Conservation (phyloP, 1,140 invertebrate species). For the Anoplophora glabripennis region DNA sequence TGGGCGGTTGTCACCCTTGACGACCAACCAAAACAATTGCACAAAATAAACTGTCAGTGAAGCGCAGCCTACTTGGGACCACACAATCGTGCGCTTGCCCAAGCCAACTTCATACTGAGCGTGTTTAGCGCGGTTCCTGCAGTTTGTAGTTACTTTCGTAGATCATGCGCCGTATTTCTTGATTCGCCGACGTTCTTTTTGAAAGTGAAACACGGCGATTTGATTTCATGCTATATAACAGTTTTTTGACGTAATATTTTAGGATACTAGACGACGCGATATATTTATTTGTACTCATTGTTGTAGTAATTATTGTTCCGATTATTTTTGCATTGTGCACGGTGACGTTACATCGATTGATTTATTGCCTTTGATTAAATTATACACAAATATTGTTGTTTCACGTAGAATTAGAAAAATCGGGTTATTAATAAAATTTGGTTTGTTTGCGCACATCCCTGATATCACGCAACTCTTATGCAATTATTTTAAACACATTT, state of each 20-base stretch:
- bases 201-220: slow-evolving; percentile 46
- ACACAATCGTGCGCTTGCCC: slow-evolving; percentile 49
- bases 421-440: too few species aligned
- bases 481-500: too few species aligned
- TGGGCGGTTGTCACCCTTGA: not conserved
- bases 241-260: slow-evolving; percentile 34
- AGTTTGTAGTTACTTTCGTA: slow-evolving; percentile 38
- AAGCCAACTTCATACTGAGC: slow-evolving; percentile 48
- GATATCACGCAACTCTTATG: too few species aligned
- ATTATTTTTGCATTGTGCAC: not conserved
- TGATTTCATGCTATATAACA: slow-evolving; percentile 40
- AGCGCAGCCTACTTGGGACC: slow-evolving; percentile 44
- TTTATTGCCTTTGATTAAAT: too few species aligned
- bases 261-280: slow-evolving; percentile 6
- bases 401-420: too few species aligned
- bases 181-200: slow-evolving; percentile 37
- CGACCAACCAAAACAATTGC: slow-evolving; percentile 1
- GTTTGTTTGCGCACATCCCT: too few species aligned
- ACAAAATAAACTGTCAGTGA: slow-evolving; percentile 9
- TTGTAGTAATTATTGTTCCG: not conserved
- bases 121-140: slow-evolving; percentile 39
- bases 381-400: too few species aligned
- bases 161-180: slow-evolving; percentile 37
- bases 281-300: not conserved
- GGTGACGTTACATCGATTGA: too few species aligned